Conservation (phyloP, 2,888 invertebrate genomes). For the Harpagoxenus sublaevis region DNA sequence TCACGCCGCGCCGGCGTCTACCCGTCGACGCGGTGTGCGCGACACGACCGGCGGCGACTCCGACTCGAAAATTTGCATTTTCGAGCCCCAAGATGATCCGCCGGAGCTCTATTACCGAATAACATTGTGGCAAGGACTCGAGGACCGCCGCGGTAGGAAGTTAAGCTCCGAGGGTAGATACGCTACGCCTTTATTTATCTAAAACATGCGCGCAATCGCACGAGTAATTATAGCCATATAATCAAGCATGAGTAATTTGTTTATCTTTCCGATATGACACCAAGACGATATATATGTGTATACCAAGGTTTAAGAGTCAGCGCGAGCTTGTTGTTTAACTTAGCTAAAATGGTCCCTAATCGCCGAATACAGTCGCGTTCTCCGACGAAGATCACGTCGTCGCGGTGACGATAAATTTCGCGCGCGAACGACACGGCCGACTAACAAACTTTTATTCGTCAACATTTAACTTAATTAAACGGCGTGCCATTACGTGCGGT, state of each 20-base stretch:
- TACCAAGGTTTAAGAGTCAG: neutral
- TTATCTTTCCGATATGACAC: neutral
- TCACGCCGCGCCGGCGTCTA: conserved; percentile 25
- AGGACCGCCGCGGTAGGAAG: neutral
- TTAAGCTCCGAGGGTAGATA: conserved; percentile 1
- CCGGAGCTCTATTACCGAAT: conserved; percentile 33
- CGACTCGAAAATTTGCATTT: conserved; percentile 69
- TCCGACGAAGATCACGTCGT: neutral
- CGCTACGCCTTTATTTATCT: conserved; percentile 20
- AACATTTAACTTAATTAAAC: conserved; percentile 59
- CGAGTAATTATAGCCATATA: neutral
- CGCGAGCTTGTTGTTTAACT: neutral
- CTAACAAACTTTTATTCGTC: conserved; percentile 50
- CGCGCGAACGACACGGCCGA: conserved; percentile 9
- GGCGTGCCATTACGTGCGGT: conserved; percentile 22
- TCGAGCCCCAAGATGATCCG: conserved; percentile 48
- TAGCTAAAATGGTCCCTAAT: neutral
- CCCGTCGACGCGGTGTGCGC: conserved; percentile 30
- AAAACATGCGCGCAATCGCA: neutral
- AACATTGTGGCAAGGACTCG: neutral
- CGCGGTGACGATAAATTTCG: conserved; percentile 40
- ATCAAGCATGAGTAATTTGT: conserved; percentile 10
- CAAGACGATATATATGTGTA: neutral
- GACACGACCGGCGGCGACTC: conserved; percentile 45
- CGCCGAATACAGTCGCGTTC: neutral